These are phyloP conservation scores for Phylloscopus whistleri DNA, from an alignment of 2,113 vertebrate genomes.

Conservation along the genomic window DNA sequence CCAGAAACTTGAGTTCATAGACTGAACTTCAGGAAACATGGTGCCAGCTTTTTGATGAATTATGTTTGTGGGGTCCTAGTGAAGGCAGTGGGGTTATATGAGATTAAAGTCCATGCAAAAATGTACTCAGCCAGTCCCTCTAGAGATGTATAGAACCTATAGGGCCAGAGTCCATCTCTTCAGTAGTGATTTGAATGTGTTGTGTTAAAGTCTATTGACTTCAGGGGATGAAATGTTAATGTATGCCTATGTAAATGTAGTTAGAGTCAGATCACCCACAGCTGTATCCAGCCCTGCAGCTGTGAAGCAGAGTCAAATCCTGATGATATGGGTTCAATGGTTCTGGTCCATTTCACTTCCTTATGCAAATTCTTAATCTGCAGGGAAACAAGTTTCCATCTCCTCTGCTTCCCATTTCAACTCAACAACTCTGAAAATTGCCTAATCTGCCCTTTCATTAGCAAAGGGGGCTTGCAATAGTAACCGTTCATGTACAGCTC, in stretches of 20 bases:
- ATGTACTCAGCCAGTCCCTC: background rate
- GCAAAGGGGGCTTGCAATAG: background rate
- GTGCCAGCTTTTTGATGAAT: background rate
- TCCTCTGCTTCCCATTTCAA: background rate
- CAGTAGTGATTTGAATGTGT: background rate
- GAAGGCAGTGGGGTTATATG: background rate
- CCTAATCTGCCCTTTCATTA: background rate
- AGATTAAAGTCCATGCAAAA: background rate
- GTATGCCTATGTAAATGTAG: background rate
- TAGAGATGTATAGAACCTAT: background rate
- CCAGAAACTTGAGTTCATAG: background rate
- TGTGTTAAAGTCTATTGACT: background rate
- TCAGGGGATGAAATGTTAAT: background rate
- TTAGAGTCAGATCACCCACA: background rate
- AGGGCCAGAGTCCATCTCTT: background rate
- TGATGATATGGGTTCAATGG: background rate
- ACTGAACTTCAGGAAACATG: background rate
- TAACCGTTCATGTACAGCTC: background rate
- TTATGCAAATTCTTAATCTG: background rate
- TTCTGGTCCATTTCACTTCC: background rate
- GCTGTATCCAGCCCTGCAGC: background rate
- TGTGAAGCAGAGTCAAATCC: background rate
- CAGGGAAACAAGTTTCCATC: background rate
- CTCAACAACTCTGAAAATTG: background rate
- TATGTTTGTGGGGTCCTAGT: background rate